Percentiles rank a stretch among this genome's conserved stretches.
Conservation (phyloP, 1,140 invertebrate genomes). For the Galleria mellonella region DNA sequence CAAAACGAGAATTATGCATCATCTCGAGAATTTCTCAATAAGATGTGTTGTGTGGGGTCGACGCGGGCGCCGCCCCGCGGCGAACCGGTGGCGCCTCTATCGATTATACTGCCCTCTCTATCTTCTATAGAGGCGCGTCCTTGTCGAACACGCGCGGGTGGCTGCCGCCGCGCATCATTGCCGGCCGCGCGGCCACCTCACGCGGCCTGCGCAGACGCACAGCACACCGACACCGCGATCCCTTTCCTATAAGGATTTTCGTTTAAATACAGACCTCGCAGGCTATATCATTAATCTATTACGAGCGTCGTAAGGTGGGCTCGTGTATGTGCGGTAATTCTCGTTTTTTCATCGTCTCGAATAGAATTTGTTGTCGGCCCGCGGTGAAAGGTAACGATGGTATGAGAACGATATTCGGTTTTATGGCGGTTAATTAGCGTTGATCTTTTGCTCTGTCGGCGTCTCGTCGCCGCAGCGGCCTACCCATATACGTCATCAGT, state of each 20-base stretch:
- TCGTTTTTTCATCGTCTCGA: constrained; percentile 33
- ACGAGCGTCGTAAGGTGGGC: constrained; percentile 39
- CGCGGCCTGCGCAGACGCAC: constrained; percentile 9
- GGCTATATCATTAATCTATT: constrained; percentile 71
- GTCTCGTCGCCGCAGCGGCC: constrained; percentile 17
- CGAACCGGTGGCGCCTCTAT: constrained; percentile 56
- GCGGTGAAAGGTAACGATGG: constrained; percentile 54
- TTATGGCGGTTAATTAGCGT: constrained; percentile 68
- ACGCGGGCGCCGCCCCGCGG: constrained; percentile 61
- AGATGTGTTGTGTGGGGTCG: constrained; percentile 59
- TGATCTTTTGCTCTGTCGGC: constrained; percentile 47
- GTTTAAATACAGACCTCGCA: constrained; percentile 53
- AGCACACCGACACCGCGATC: constrained; percentile 25
- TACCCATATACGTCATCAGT: constrained; percentile 32
- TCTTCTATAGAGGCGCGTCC: constrained; percentile 30
- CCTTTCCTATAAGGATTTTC: constrained; percentile 22
- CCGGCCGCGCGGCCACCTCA: constrained; percentile 12
- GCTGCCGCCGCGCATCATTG: constrained; percentile 38
- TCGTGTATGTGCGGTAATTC: constrained; percentile 43
- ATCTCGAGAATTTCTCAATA: constrained; percentile 72
- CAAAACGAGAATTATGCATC: constrained; percentile 67
- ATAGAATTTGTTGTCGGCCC: constrained; percentile 28
- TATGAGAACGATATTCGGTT: constrained; percentile 52
- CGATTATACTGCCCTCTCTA: constrained; percentile 40
- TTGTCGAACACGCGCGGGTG: constrained; percentile 50